Percentiles rank a stretch among this genome's conserved stretches.
Evolutionary conservation across 1,140 invertebrate species (phyloP).

Genomic region (Lasaia peninsularis): DNA sequence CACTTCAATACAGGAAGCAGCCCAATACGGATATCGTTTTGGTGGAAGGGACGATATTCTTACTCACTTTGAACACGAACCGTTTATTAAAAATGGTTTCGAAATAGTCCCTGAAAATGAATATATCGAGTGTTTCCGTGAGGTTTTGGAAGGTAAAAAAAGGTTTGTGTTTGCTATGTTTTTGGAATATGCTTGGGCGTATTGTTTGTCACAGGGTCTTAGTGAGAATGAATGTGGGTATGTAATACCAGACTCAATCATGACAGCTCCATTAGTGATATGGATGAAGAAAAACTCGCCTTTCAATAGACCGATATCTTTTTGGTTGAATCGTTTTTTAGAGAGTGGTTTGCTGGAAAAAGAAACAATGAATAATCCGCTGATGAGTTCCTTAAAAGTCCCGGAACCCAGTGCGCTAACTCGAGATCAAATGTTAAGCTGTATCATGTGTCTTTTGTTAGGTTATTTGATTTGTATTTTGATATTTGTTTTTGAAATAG

Average conservation of each 20-base stretch:
- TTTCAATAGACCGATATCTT: constrained; percentile 33
- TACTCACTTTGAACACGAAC: constrained; percentile 51
- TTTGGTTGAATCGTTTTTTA: constrained; percentile 45
- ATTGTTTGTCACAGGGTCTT: constrained; percentile 42
- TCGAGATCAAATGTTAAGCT: constrained; percentile 38
- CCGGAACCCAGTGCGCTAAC: constrained; percentile 42
- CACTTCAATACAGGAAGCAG: constrained; percentile 40
- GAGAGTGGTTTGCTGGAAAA: constrained; percentile 48
- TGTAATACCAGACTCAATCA: constrained; percentile 53
- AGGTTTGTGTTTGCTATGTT: constrained; percentile 52
- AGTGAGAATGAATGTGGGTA: constrained; percentile 47
- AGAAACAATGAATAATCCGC: constrained; percentile 30
- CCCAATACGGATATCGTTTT: constrained; percentile 40
- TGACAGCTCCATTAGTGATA: constrained; percentile 50
- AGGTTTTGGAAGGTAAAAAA: constrained; percentile 41
- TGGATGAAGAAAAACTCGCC: constrained; percentile 53
- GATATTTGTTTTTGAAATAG: constrained; percentile 42
- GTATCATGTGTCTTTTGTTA: constrained; percentile 36
- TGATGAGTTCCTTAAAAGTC: constrained; percentile 21
- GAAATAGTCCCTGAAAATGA: constrained; percentile 41
- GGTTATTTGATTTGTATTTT: constrained; percentile 37
- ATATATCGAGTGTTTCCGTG: constrained; percentile 41
- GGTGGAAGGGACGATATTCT: constrained; percentile 48
- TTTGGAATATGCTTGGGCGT: constrained; percentile 50
- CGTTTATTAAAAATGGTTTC: constrained; percentile 41